Base-by-base conservation (phyloP, 1,140 invertebrate genomes). In the Saccostrea cuccullata region DNA sequence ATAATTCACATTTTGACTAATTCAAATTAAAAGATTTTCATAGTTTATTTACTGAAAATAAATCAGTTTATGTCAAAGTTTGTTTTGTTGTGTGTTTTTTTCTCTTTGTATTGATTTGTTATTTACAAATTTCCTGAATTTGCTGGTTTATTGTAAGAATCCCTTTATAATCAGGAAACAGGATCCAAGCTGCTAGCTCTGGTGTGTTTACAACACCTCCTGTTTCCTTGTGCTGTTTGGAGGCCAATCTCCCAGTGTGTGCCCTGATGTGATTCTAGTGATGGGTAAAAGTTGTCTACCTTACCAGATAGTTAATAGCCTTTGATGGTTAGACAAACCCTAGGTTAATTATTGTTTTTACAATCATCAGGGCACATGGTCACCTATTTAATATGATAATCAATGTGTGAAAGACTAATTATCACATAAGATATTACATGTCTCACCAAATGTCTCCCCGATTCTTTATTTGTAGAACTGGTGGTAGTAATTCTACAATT, bases 281-380 rank as follows among this genome's bases (percentile, higher is more conserved):
- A 77, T 77, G 12, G 70, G 70, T 30, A 77, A 77, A 77, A 36
- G 26, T 77, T 77, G 26, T 30, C 70, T 77, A 26, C 26, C 26
- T 64, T n/a, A 20, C 11, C 70, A 30, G 70, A 30, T 30, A 77
- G 8, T 36, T 77, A 6, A 36, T 77, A 30, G 23, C 26, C 70
- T 77, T 30, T 77, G 70, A 77, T 77, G 70, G 70, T 36, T 77
- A 30, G 26, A 26, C 23, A 26, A 77, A 77, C 70, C 70, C 30
- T 15, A 9, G 23, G 70, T 77, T 77, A 26, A 40, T 77, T 36
- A 26, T 36, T 77, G 70, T 30, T 77, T 77, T 77, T 77, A 40
- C 15, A 36, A 30, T 26, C 13, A 77, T 77, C 15, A 77, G 70
- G 30, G 70, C 70, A 77, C 70, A 77, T 77, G 70, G 70, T 77